A percentile compares a stretch with the other conserved stretches of the same genome.
These are phyloP conservation scores for Tromatobia lineatoria DNA, from an alignment of 2,888 invertebrate species.

Conservation along the genomic window DNA sequence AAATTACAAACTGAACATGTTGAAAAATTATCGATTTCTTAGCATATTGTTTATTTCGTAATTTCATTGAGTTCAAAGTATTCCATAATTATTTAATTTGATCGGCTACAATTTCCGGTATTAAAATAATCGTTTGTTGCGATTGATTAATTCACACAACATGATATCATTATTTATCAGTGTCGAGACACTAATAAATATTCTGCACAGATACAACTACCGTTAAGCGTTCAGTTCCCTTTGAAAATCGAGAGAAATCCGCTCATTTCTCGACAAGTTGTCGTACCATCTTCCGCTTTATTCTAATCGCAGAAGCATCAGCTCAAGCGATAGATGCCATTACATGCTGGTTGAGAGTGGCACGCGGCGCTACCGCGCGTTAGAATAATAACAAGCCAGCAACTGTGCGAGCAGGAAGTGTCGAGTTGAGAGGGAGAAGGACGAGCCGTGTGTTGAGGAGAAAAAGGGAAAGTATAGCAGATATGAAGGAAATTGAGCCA, in stretches of 20 bases:
- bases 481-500: slow-evolving; percentile 56
- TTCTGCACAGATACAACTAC: slow-evolving; percentile 4
- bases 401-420: slow-evolving; percentile 5
- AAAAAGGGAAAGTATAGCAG: slow-evolving; percentile 62
- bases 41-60: too few species aligned
- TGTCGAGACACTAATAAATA: background rate
- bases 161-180: too few species aligned
- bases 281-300: slow-evolving; percentile 9
- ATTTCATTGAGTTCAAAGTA: too few species aligned
- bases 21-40: too few species aligned
- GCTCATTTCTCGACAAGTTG: slow-evolving; percentile 5
- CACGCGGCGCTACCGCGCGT: slow-evolving; percentile 27
- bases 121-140: too few species aligned
- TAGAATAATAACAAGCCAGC: slow-evolving; percentile 37
- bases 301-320: slow-evolving; percentile 20
- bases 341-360: slow-evolving; percentile 39
- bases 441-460: slow-evolving; percentile 18
- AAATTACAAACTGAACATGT: too few species aligned
- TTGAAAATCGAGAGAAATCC: slow-evolving; percentile 28
- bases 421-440: slow-evolving; percentile 10
- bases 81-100: too few species aligned
- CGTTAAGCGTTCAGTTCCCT: background rate
- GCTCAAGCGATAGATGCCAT: slow-evolving; percentile 26
- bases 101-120: too few species aligned
- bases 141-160: too few species aligned